Conservation (phyloP, 2,797 vertebrate genomes). For the Enteromius afrohamiltoni region DNA sequence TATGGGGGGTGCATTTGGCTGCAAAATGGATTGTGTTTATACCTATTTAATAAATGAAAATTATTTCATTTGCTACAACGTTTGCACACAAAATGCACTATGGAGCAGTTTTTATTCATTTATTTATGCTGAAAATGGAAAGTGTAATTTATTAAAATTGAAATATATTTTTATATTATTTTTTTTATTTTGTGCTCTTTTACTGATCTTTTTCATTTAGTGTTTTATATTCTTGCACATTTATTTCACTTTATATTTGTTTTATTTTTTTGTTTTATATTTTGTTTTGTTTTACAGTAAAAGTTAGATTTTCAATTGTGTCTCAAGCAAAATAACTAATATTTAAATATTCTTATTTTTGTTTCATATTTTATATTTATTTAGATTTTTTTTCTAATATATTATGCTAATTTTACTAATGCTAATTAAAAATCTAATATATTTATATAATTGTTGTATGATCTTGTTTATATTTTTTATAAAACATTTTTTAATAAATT, state of each 20-base stretch:
- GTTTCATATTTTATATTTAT: neutral
- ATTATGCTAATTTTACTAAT: neutral
- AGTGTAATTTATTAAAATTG: neutral
- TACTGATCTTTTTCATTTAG: neutral
- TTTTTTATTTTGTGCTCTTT: neutral
- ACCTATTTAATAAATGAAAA: no score
- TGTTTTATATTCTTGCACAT: neutral
- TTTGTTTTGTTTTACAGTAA: neutral
- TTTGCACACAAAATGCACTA: no score
- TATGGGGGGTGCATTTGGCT: neutral
- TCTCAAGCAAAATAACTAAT: neutral
- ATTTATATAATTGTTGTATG: neutral
- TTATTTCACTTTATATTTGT: neutral
- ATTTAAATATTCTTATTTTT: neutral
- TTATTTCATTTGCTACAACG: neutral
- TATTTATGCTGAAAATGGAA: neutral
- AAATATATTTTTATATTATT: neutral
- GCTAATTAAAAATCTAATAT: no score
- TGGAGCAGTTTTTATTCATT: neutral
- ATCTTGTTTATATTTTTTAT: neutral
- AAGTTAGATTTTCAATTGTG: neutral
- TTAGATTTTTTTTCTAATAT: neutral
- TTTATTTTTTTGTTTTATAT: neutral
- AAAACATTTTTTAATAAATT: no score
- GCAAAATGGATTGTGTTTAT: neutral